A percentile compares a stretch with the other conserved stretches of the same genome.
These are phyloP conservation scores for Semicossyphus pulcher DNA, from an alignment of 2,113 vertebrate genomes.

Conservation along the genomic window DNA sequence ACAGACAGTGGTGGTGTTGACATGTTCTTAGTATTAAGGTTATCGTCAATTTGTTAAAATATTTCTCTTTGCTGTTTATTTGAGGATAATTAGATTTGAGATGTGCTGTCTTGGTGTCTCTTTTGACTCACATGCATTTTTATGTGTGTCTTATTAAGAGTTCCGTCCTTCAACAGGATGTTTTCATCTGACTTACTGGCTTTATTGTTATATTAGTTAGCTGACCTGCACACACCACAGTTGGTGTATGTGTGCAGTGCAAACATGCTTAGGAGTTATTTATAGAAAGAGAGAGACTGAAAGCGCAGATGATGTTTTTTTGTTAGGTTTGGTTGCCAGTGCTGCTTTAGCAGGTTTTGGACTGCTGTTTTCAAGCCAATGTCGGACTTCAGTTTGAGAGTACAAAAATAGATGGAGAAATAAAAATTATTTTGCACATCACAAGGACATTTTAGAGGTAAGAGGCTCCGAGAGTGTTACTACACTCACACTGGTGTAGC, in stretches of 20 bases:
- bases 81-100: conserved; percentile 23
- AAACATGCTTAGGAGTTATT: neutral
- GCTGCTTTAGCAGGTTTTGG: neutral
- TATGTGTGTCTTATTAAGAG: neutral
- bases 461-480: no score
- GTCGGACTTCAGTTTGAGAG: neutral
- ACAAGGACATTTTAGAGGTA: neutral
- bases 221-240: neutral
- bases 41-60: neutral
- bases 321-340: neutral
- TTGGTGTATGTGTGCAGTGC: neutral
- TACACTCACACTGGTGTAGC: no score
- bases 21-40: neutral
- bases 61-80: neutral
- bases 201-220: neutral
- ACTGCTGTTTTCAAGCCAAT: neutral
- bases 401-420: neutral
- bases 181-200: no score
- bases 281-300: conserved; percentile 8
- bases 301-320: neutral
- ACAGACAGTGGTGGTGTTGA: neutral
- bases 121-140: neutral
- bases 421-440: neutral
- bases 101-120: neutral
- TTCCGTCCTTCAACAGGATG: no score